Conservation (phyloP, 2,888 invertebrate species). For the Plebejus anna region DNA sequence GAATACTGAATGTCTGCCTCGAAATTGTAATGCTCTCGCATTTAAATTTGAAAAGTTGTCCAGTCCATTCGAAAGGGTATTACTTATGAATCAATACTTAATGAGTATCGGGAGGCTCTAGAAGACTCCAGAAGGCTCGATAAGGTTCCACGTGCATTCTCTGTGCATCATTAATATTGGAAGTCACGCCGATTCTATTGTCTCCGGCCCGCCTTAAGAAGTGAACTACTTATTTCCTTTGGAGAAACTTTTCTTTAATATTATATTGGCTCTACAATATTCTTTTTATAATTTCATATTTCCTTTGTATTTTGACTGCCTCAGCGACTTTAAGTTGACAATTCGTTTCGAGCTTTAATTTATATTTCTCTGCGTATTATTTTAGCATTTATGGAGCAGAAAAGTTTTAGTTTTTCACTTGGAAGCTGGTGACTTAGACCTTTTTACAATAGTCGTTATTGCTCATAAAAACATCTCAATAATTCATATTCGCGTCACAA, state of each 20-base stretch:
- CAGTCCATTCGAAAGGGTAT: conserved; percentile 65
- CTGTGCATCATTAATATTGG: conserved; percentile 77
- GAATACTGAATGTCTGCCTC: conserved; percentile 40
- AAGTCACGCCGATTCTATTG: conserved; percentile 70
- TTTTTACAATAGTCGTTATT: neutral
- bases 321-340: conserved; percentile 25
- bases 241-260: conserved; percentile 61
- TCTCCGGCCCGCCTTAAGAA: conserved; percentile 66
- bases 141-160: conserved; percentile 67
- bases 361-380: neutral
- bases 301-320: conserved; percentile 29
- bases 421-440: neutral
- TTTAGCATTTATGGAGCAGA: neutral
- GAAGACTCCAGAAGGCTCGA: conserved; percentile 38
- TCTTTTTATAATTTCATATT: conserved; percentile 36
- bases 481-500: conserved; percentile 2
- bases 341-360: neutral
- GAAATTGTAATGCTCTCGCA: conserved; percentile 58
- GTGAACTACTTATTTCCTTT: conserved; percentile 71
- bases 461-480: neutral
- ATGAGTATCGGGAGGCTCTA: conserved; percentile 75
- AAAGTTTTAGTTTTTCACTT: neutral
- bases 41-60: conserved; percentile 74
- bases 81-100: conserved; percentile 79
- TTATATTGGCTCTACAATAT: conserved; percentile 46